Percentiles rank a stretch among this genome's conserved stretches.
These are phyloP conservation scores for Tuberolachnus salignus DNA, from an alignment of 2,888 invertebrate species.

Conservation along the genomic window DNA sequence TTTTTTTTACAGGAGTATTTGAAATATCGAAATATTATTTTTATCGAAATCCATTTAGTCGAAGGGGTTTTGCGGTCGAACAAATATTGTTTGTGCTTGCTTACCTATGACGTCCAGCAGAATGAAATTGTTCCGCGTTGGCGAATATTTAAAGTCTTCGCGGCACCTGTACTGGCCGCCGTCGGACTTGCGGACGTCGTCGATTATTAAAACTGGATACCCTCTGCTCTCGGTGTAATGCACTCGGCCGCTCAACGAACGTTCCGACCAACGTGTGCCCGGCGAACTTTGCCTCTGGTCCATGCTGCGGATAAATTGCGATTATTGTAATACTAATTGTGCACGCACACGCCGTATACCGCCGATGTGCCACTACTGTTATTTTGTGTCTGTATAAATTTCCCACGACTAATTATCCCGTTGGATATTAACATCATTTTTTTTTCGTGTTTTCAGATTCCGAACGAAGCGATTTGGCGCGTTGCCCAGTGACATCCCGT, in stretches of 20 bases:
- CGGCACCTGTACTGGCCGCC: constrained; percentile 48
- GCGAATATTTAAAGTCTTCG: constrained; percentile 48
- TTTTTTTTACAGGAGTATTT: too few species aligned
- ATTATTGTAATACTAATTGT: background rate
- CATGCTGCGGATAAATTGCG: background rate
- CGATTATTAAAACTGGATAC: background rate
- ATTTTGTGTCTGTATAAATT: too few species aligned
- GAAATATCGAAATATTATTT: too few species aligned
- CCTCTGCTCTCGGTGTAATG: constrained; percentile 24
- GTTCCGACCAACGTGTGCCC: constrained; percentile 19
- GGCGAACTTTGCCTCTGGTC: constrained; percentile 11
- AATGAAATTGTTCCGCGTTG: constrained; percentile 48
- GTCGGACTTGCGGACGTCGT: constrained; percentile 11
- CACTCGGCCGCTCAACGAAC: constrained; percentile 2
- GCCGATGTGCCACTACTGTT: too few species aligned
- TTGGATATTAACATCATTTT: too few species aligned
- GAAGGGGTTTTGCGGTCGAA: too few species aligned
- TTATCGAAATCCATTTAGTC: too few species aligned
- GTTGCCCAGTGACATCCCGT: too few species aligned
- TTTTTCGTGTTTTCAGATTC: too few species aligned
- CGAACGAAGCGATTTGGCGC: too few species aligned
- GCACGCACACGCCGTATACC: background rate
- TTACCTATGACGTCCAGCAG: constrained; percentile 35
- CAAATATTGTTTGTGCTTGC: too few species aligned
- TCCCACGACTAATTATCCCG: too few species aligned